phyloP scores from a whole-genome alignment of 2,113 vertebrate species.

The Nothobranchius kuhntae region DNA sequence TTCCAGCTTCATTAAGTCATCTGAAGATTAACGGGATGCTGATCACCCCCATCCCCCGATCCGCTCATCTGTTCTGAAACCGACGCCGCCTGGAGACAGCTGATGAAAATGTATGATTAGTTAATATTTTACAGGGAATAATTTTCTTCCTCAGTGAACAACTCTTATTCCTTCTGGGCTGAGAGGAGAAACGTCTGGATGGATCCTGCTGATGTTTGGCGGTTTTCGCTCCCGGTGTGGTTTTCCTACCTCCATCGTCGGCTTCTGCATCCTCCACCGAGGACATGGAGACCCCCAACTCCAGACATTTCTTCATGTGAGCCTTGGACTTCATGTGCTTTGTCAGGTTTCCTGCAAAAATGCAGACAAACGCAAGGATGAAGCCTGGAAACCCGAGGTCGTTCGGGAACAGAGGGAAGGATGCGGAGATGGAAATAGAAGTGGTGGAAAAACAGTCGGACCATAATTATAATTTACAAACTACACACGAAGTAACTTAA shows the following conservation, averaged over 20 bases:
- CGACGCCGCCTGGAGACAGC: conserved; percentile 12
- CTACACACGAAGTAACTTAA: conserved; percentile 33
- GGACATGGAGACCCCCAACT: conserved; percentile 95
- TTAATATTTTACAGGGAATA: conserved; percentile 40
- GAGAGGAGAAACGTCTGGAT: too few relatives aligned
- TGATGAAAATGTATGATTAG: conserved; percentile 16
- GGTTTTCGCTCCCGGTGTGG: not conserved
- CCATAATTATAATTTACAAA: conserved; percentile 47
- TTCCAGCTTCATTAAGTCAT: conserved; percentile 38
- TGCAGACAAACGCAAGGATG: conserved; percentile 31
- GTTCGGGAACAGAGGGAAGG: conserved; percentile 8
- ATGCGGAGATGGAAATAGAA: conserved; percentile 21
- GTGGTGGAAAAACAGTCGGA: not conserved
- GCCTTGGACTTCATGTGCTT: conserved; percentile 99
- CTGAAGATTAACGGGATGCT: conserved; percentile 23
- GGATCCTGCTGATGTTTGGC: too few relatives aligned
- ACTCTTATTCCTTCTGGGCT: too few relatives aligned
- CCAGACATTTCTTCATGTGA: conserved; percentile 99
- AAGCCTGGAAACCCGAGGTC: conserved; percentile 38
- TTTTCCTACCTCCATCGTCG: conserved; percentile 88
- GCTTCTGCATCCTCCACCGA: conserved; percentile 91
- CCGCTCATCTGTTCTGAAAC: conserved; percentile 18
- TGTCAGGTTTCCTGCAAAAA: conserved; percentile 90
- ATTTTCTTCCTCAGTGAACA: conserved; percentile 4
- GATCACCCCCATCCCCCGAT: not conserved